Evolutionary conservation across 2,888 invertebrate species (phyloP).

Genomic region (Athalia rosae): DNA sequence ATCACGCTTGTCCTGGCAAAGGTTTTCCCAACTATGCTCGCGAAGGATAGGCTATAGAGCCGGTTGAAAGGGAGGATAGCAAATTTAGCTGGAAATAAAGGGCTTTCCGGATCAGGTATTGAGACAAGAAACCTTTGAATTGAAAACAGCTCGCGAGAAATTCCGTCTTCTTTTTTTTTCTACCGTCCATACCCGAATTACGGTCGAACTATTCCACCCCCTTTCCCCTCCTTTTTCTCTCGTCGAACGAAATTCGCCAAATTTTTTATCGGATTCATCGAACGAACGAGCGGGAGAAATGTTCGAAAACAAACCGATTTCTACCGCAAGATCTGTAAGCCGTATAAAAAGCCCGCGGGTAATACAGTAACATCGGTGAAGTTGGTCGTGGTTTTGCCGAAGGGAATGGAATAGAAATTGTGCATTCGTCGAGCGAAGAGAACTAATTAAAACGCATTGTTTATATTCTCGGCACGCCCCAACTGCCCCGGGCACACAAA

Average conservation of each 20-base stretch:
- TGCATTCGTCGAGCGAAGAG: slow-evolving; percentile 61
- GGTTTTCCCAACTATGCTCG: neutral
- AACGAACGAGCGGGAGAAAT: neutral
- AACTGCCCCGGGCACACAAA: slow-evolving; percentile 45
- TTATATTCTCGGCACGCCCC: slow-evolving; percentile 67
- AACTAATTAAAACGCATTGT: slow-evolving; percentile 72
- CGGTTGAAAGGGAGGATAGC: too few species aligned
- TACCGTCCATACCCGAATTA: too few species aligned
- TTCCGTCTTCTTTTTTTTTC: too few species aligned
- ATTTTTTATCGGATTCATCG: neutral
- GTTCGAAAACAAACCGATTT: neutral
- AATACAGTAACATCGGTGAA: neutral
- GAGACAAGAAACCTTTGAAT: too few species aligned
- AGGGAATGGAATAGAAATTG: slow-evolving; percentile 49
- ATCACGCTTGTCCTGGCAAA: slow-evolving; percentile 37
- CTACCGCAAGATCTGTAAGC: neutral
- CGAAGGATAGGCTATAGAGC: neutral
- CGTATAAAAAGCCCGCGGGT: neutral
- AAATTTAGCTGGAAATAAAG: slow-evolving; percentile 9
- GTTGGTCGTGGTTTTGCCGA: neutral
- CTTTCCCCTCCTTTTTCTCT: too few species aligned
- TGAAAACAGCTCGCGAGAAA: too few species aligned
- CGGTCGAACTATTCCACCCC: too few species aligned
- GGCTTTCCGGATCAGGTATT: too few species aligned
- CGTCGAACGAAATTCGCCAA: neutral